Conservation (phyloP, 2,113 vertebrate genomes). For the Aptenodytes forsteri region DNA sequence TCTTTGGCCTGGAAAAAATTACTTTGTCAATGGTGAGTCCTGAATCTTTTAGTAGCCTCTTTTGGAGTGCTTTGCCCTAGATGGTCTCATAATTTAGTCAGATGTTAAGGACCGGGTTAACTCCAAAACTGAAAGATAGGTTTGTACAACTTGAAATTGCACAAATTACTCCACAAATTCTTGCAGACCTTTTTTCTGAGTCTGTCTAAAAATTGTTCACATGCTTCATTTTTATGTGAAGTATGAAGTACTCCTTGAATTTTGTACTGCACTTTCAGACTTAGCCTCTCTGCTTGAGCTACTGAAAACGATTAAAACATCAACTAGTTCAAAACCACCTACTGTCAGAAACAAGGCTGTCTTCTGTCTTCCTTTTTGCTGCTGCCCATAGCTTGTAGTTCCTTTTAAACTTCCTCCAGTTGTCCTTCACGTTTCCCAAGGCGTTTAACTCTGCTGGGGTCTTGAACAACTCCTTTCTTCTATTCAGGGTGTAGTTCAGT, state of each 20-base stretch:
- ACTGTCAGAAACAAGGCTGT: not conserved
- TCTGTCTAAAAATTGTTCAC: not conserved
- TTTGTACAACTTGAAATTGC: not conserved
- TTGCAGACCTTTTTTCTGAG: not conserved
- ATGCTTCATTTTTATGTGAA: not conserved
- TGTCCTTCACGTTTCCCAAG: not conserved
- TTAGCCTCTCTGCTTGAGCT: slow-evolving; percentile 22
- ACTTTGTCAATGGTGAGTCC: not conserved
- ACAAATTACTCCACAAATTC: not conserved
- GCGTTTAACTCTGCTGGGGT: not conserved
- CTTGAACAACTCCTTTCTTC: not conserved
- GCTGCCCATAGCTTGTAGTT: not conserved
- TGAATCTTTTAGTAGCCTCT: not conserved
- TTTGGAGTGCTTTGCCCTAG: not conserved
- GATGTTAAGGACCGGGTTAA: not conserved
- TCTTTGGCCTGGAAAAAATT: not conserved
- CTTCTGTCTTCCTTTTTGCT: slow-evolving; percentile 6
- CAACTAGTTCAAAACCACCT: slow-evolving; percentile 25
- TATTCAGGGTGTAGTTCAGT: not conserved
- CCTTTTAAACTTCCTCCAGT: slow-evolving; percentile 3
- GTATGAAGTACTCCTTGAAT: slow-evolving; percentile 26
- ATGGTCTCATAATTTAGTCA: not conserved
- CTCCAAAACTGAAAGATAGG: not conserved
- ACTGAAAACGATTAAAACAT: slow-evolving; percentile 35
- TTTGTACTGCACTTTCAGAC: slow-evolving; percentile 19